phyloP scores from a whole-genome alignment of 2,888 invertebrate genomes.

The Cantharis rustica region DNA sequence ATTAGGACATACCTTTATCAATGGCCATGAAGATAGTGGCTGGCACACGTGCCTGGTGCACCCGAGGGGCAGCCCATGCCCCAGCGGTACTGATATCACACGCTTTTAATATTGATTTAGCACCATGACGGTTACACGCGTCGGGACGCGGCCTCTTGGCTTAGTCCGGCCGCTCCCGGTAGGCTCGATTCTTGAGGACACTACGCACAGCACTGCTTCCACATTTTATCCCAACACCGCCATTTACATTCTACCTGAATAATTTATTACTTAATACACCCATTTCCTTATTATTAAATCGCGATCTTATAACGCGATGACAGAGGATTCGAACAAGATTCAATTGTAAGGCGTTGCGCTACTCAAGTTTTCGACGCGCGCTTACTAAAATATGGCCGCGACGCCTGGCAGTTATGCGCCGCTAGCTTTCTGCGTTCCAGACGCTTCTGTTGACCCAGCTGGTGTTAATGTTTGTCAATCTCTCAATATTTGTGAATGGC shows the following conservation, averaged over 20 bases:
- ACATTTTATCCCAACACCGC: conserved; percentile 39
- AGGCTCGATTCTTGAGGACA: conserved; percentile 19
- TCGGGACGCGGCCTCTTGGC: conserved; percentile 25
- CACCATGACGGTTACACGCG: conserved; percentile 33
- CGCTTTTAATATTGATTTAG: conserved; percentile 36
- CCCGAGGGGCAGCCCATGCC: conserved; percentile 44
- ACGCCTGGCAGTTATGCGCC: conserved; percentile 46
- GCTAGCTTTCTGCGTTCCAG: conserved; percentile 31
- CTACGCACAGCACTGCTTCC: conserved; percentile 32
- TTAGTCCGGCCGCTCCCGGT: conserved; percentile 23
- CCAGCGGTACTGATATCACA: conserved; percentile 31
- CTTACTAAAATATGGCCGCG: conserved; percentile 43
- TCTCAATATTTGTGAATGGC: background rate
- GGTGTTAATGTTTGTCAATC: conserved; percentile 19
- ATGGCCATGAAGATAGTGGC: conserved; percentile 56
- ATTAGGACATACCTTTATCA: conserved; percentile 53
- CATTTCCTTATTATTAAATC: conserved; percentile 42
- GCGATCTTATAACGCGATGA: conserved; percentile 36
- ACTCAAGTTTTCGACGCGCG: conserved; percentile 33
- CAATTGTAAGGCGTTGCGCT: conserved; percentile 36
- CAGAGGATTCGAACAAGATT: conserved; percentile 31
- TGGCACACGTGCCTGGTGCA: conserved; percentile 54
- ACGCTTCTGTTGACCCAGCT: conserved; percentile 31
- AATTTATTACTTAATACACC: conserved; percentile 42
- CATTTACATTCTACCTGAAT: conserved; percentile 45